phyloP scores from a whole-genome alignment of 1,140 invertebrate species.

The Spodoptera litura region DNA sequence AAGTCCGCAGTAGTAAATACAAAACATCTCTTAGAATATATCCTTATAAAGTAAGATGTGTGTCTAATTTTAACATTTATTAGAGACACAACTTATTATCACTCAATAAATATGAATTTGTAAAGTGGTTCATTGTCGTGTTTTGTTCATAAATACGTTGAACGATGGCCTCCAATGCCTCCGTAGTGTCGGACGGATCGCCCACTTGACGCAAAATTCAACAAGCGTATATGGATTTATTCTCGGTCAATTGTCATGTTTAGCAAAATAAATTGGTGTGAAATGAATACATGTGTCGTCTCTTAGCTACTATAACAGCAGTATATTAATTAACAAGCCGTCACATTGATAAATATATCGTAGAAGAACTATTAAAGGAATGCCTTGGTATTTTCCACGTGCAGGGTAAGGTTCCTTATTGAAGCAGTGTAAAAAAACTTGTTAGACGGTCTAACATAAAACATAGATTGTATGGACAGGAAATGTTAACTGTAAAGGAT shows the following conservation, averaged over 20 bases:
- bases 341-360: neutral
- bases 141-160: conserved; percentile 23
- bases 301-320: neutral
- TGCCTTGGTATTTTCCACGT: neutral
- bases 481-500: no score
- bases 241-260: conserved; percentile 7
- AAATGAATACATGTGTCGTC: neutral
- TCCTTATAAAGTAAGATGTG: neutral
- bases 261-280: conserved; percentile 4
- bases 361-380: neutral
- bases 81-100: conserved; percentile 9
- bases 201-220: conserved; percentile 37
- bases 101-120: conserved; percentile 15
- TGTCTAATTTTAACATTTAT: conserved; percentile 2
- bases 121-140: conserved; percentile 33
- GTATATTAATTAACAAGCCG: conserved; percentile 1
- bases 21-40: neutral
- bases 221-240: conserved; percentile 13
- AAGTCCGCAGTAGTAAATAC: neutral
- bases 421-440: neutral
- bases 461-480: no score
- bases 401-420: neutral
- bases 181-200: neutral
- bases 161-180: conserved; percentile 21
- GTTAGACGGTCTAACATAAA: neutral